Conservation (phyloP, 2,113 vertebrate species). For the Motacilla alba region DNA sequence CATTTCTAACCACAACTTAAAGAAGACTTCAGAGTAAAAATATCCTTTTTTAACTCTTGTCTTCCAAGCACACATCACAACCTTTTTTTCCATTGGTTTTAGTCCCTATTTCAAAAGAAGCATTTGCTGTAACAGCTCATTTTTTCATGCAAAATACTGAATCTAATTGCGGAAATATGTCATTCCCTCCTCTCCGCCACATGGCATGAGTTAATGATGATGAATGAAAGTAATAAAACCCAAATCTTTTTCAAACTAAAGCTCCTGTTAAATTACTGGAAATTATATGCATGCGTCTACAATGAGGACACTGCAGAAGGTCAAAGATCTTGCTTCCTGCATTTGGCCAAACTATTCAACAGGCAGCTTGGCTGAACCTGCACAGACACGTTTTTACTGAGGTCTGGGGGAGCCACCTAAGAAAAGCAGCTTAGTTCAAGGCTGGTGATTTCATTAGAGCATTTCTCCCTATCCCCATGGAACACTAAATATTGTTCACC, state of each 20-base stretch:
- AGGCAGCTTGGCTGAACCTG: constrained; percentile 40
- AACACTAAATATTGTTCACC: not conserved
- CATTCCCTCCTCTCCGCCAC: constrained; percentile 46
- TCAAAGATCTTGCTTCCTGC: constrained; percentile 69
- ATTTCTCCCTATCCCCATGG: constrained; percentile 2
- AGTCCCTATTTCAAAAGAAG: constrained; percentile 21
- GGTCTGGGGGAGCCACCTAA: constrained; percentile 28
- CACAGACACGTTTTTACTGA: not conserved
- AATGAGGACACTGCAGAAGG: constrained; percentile 66
- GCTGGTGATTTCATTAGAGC: constrained; percentile 49
- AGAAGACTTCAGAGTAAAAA: constrained; percentile 61
- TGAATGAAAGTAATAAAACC: constrained; percentile 75
- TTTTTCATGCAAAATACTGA: constrained; percentile 71
- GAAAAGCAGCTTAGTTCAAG: constrained; percentile 34
- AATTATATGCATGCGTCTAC: constrained; percentile 67
- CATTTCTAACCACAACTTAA: constrained; percentile 41
- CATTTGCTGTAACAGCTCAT: constrained; percentile 62
- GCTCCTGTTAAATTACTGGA: constrained; percentile 71
- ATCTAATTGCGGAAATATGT: constrained; percentile 71
- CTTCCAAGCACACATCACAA: constrained; percentile 43
- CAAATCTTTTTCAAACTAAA: constrained; percentile 72
- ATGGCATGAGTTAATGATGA: constrained; percentile 72
- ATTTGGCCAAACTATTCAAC: constrained; percentile 56
- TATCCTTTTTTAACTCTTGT: constrained; percentile 48
- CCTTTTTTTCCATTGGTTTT: constrained; percentile 40